phyloP scores from a whole-genome alignment of 2,113 vertebrate species.

The Damaliscus lunatus region DNA sequence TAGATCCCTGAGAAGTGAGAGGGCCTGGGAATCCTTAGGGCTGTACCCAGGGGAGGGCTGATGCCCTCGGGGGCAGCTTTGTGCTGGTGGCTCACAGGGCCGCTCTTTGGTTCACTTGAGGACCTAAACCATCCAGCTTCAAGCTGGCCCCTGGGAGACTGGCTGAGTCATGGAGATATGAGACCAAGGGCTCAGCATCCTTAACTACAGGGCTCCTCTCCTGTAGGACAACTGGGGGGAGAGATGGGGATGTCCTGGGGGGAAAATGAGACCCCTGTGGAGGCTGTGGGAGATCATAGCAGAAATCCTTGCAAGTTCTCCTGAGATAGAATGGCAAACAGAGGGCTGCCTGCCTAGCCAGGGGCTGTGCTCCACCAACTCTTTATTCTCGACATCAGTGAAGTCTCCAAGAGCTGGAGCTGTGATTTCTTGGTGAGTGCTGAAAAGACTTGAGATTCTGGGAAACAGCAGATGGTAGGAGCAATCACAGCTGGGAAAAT shows the following conservation, averaged over 20 bases:
- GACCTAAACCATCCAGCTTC: background rate
- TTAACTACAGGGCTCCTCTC: background rate
- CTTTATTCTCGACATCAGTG: background rate
- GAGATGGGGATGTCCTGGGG: too few relatives aligned
- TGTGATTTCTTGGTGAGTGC: conserved; percentile 18
- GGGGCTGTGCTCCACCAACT: background rate
- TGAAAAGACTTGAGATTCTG: background rate
- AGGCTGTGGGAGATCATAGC: background rate
- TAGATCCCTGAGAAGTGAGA: background rate
- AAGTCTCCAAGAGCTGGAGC: background rate
- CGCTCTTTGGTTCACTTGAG: background rate
- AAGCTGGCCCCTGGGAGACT: background rate
- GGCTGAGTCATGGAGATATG: background rate
- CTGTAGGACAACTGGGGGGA: background rate
- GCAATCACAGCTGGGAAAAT: conserved; percentile 31
- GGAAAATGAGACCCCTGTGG: background rate
- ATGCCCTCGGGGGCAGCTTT: background rate
- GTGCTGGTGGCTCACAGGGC: background rate
- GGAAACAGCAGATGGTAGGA: conserved; percentile 41
- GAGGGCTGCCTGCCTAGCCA: background rate
- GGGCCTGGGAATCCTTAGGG: background rate
- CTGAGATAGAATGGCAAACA: accelerated
- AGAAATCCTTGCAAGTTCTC: background rate
- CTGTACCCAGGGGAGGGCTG: background rate
- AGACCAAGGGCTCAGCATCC: background rate